Conservation (phyloP, 2,797 vertebrate species). For the Amblyopsis hoosieri region DNA sequence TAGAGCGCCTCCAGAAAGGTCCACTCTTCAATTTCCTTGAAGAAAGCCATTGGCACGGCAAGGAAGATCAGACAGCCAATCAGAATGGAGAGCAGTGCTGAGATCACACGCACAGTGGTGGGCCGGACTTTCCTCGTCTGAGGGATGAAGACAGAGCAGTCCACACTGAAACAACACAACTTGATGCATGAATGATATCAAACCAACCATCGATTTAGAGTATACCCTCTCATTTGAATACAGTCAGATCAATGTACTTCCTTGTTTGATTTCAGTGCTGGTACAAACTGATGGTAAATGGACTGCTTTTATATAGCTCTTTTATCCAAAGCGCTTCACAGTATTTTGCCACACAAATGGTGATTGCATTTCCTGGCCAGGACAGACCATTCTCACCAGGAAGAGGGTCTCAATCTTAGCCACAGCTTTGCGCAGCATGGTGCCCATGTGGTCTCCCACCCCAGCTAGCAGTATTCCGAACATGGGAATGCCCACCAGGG, state of each 20-base stretch:
- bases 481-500: conserved; percentile 91
- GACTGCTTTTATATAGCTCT: no score
- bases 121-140: conserved; percentile 86
- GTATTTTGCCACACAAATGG: no score
- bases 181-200: no score
- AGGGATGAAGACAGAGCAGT: conserved; percentile 1
- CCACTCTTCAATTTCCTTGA: conserved; percentile 87
- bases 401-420: conserved; percentile 89
- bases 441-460: conserved; percentile 90
- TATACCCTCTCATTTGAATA: no score
- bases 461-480: conserved; percentile 91
- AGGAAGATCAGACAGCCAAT: conserved; percentile 91
- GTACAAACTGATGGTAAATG: no score
- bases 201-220: no score
- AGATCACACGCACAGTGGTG: conserved; percentile 84
- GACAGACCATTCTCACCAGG: conserved; percentile 80
- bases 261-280: no score
- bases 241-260: no score
- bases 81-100: conserved; percentile 88
- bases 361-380: conserved; percentile 19
- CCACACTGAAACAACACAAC: neutral
- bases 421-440: conserved; percentile 83
- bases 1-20: conserved; percentile 85
- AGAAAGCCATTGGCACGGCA: conserved; percentile 85
- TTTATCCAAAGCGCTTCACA: no score